Conservation (phyloP, 2,113 vertebrate genomes). For the Calyptommatus sinebrachiatus region DNA sequence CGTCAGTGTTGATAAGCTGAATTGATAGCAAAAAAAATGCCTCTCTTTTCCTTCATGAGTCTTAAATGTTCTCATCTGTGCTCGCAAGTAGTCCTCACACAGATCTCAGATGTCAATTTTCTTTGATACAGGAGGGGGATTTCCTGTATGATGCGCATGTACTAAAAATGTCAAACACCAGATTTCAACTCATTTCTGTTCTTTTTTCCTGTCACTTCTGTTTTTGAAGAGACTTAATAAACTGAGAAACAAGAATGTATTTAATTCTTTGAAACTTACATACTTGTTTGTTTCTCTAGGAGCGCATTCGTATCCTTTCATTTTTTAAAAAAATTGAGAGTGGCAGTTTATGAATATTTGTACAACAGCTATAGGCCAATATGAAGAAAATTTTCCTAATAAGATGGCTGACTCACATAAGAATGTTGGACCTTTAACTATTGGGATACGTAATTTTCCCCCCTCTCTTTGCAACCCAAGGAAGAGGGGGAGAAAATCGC, state of each 20-base stretch:
- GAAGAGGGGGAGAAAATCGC: too few species aligned
- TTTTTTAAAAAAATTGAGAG: too few species aligned
- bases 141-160: background rate
- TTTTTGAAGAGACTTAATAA: background rate
- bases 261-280: background rate
- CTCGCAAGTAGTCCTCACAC: background rate
- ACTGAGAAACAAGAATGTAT: background rate
- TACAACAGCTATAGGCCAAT: too few species aligned
- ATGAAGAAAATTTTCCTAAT: too few species aligned
- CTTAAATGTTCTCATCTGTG: slow-evolving; percentile 15
- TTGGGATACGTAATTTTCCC: too few species aligned
- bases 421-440: too few species aligned
- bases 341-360: too few species aligned
- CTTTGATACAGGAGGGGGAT: background rate
- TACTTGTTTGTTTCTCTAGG: background rate
- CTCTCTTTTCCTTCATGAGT: slow-evolving; percentile 31
- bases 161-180: background rate
- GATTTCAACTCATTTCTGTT: background rate
- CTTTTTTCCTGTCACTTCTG: background rate
- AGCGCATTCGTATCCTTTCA: too few species aligned
- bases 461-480: too few species aligned
- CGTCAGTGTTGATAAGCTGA: slow-evolving; percentile 37
- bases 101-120: background rate
- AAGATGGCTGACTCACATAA: too few species aligned
- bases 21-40: slow-evolving; percentile 39